Evolutionary conservation across 2,113 vertebrate genomes (phyloP).

Genomic region (Plecturocebus donacophilus): DNA sequence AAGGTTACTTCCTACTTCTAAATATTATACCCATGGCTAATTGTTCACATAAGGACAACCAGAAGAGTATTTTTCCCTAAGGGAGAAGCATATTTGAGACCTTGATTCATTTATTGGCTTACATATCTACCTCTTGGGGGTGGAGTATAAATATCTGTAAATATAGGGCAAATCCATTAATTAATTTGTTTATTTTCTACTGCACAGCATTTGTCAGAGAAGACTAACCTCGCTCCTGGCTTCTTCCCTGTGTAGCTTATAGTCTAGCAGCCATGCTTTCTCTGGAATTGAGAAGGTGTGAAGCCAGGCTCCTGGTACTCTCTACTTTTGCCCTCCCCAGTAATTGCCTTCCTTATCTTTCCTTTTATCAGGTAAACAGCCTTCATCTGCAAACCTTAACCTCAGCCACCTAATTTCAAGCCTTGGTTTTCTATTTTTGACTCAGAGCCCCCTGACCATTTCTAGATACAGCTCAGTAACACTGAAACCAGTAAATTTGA

Average conservation of each 20-base stretch:
- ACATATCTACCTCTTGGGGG: not conserved
- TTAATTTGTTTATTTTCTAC: not conserved
- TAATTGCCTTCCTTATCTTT: not conserved
- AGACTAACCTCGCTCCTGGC: not conserved
- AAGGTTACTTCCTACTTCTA: not conserved
- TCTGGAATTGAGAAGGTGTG: not conserved
- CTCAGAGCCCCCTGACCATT: not conserved
- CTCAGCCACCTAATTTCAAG: not conserved
- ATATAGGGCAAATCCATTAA: not conserved
- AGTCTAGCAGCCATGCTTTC: not conserved
- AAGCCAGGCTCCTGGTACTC: not conserved
- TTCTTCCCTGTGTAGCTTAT: not conserved
- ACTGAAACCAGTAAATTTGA: not conserved
- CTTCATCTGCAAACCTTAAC: not conserved
- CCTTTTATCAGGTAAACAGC: not conserved
- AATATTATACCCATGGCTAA: not conserved
- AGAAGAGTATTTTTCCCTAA: not conserved
- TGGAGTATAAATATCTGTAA: not conserved
- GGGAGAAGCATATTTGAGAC: not conserved
- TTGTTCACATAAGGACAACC: not conserved
- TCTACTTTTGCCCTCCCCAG: not conserved
- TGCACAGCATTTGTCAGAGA: not conserved
- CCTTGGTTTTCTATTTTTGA: not conserved
- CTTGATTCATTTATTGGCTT: not conserved
- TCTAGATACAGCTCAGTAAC: not conserved